Conservation (phyloP, 2,113 vertebrate genomes). For the Rallus limicola region DNA sequence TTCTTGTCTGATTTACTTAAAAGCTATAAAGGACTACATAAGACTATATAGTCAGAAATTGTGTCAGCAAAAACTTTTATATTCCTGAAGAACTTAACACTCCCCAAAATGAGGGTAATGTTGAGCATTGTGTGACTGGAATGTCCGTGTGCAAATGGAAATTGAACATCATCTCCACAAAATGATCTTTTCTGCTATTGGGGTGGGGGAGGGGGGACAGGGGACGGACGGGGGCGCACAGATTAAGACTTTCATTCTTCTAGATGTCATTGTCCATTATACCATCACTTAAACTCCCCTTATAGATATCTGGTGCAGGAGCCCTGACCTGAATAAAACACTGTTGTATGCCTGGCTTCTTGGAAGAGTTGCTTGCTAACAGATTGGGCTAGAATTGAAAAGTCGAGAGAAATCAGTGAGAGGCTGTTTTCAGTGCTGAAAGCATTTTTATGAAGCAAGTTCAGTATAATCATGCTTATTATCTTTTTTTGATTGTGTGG, state of each 20-base stretch:
- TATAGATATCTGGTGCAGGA: neutral
- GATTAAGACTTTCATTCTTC: neutral
- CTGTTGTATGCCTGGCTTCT: neutral
- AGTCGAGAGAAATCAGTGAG: neutral
- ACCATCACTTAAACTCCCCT: neutral
- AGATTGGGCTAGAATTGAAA: neutral
- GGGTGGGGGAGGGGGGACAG: fast-evolving
- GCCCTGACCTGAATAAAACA: neutral
- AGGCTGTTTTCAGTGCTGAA: neutral
- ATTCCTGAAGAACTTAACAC: neutral
- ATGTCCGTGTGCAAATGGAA: neutral
- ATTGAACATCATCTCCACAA: neutral
- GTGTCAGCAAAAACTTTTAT: neutral
- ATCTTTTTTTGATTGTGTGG: neutral
- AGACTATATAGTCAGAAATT: neutral
- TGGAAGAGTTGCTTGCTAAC: neutral
- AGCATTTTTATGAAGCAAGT: neutral
- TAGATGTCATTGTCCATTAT: neutral
- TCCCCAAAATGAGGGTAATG: neutral
- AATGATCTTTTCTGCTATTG: neutral
- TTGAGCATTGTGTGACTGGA: neutral
- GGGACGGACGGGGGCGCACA: too few species aligned
- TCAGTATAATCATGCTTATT: neutral
- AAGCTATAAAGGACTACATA: neutral
- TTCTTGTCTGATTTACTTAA: neutral